Percentiles rank a stretch among this genome's conserved stretches.
Conservation (phyloP, 2,797 vertebrate species). For the Notolepis coatsorum region DNA sequence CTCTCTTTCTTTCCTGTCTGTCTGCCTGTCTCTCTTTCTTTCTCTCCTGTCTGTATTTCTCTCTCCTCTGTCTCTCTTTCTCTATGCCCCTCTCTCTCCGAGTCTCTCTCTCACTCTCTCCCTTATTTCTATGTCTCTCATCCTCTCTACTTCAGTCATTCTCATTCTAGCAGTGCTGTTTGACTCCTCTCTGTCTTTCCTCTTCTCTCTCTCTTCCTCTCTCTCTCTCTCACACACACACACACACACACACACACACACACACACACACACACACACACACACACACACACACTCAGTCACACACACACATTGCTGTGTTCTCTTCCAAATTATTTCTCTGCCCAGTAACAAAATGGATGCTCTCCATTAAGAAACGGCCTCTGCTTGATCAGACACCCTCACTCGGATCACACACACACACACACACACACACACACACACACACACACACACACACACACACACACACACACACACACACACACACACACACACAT, state of each 20-base stretch:
- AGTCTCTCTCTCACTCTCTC: background rate
- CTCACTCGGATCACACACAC: conserved; percentile 9
- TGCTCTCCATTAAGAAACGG: conserved; percentile 30
- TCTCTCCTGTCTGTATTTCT: background rate
- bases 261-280: background rate
- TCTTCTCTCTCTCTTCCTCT: conserved; percentile 37
- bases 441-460: conserved; percentile 8
- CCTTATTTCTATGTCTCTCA: background rate
- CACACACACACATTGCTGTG: conserved; percentile 5
- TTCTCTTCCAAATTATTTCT: background rate
- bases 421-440: conserved; percentile 4
- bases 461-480: conserved; percentile 2
- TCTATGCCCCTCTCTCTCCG: conserved; percentile 31
- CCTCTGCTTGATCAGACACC: conserved; percentile 44
- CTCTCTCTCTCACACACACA: conserved; percentile 24
- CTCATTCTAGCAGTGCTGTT: no score
- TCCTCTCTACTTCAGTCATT: no score
- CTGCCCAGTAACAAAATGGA: conserved; percentile 23
- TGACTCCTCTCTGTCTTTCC: conserved; percentile 37
- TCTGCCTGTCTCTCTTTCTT: conserved; percentile 12
- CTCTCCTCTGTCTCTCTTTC: conserved; percentile 1
- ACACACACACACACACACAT: background rate
- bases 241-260: background rate
- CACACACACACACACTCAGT: background rate
- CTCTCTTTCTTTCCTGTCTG: conserved; percentile 14